These are phyloP conservation scores for Bursaphelenchus mucronatus DNA, from an alignment of 1,140 invertebrate genomes.

Conservation along the genomic window DNA sequence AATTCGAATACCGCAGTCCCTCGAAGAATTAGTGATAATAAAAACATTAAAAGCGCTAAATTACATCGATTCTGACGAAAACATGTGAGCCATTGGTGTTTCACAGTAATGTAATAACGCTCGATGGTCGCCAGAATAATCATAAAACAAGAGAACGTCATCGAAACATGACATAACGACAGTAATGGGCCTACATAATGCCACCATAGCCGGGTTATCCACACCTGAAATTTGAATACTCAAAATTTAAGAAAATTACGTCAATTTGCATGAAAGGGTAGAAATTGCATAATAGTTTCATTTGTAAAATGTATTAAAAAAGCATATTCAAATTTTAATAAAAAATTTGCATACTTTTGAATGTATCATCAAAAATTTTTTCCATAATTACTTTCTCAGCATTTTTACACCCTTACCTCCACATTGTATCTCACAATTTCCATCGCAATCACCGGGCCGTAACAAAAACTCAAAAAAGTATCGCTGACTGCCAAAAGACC, in stretches of 20 bases:
- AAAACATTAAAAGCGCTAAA: slow-evolving; percentile 38
- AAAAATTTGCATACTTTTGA: slow-evolving; percentile 26
- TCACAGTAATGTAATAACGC: slow-evolving; percentile 47
- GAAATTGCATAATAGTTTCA: too few species aligned
- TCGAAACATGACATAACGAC: slow-evolving; percentile 46
- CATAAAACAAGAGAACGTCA: slow-evolving; percentile 51
- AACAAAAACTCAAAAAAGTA: slow-evolving; percentile 42
- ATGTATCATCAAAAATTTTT: slow-evolving; percentile 11
- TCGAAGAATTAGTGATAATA: slow-evolving; percentile 39
- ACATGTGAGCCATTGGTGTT: slow-evolving; percentile 34
- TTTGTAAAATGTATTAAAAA: too few species aligned
- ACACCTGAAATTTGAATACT: slow-evolving; percentile 9
- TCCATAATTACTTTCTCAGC: neutral
- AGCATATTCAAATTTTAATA: too few species aligned
- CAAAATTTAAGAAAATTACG: neutral
- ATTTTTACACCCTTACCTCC: slow-evolving; percentile 19
- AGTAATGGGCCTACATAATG: slow-evolving; percentile 45
- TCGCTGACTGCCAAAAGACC: slow-evolving; percentile 43
- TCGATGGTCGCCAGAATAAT: slow-evolving; percentile 51
- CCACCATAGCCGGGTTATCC: slow-evolving; percentile 41
- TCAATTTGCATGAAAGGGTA: neutral
- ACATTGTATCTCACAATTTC: slow-evolving; percentile 35
- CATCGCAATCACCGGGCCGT: slow-evolving; percentile 49
- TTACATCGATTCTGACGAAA: slow-evolving; percentile 38
- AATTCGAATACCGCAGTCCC: slow-evolving; percentile 48